Base-by-base conservation (phyloP, 1,140 invertebrate species). In the Solenopsis fugax region DNA sequence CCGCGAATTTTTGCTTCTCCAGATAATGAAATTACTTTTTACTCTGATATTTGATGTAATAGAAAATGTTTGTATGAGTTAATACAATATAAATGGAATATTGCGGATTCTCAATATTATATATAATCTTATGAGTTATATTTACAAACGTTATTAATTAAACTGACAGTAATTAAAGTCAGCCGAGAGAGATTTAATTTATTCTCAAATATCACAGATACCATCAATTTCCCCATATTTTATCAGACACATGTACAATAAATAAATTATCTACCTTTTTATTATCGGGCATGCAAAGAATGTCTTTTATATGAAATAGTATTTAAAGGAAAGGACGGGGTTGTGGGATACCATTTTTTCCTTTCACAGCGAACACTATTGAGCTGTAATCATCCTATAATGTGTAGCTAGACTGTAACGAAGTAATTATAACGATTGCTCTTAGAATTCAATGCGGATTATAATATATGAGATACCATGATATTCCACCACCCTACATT, bases 131-230 rank as follows among this genome's bases (percentile, higher is more conserved):
- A 24, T 7, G 29, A 72, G 3, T 4, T 37, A 10, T 9, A 18
- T 21, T 24, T 1, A 12, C 12, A 34, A 65, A 41, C 41, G 24
- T 13, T 7, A 72, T 52, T 34, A 37, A 54, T 54, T 21, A 56
- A 73, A 73, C 18, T 37, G 29, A 56, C 5, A 56, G 54, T 73
- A 54, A 54, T 34, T 18, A 72, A 73, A 54, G 10, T 73, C 10
- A 73, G 37, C 4, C 16, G 50, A 29, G 16, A 34, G 24, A 54
- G 16, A 52, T 52, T 73, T 34, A 37, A 54, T 29, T 73, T 2
- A 54, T 73, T 54, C 29, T 21, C 9, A 54, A 73, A 12, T 73
- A n/a, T 54, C 18, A 34, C 9, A n/a, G 24, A 6, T 1, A 10
- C 18, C 16, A 34, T 50, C 2, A 52, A 71, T 71, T 71, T 54